Evolutionary conservation across 2,888 invertebrate genomes (phyloP).

Genomic region (Nephrotoma flavescens): DNA sequence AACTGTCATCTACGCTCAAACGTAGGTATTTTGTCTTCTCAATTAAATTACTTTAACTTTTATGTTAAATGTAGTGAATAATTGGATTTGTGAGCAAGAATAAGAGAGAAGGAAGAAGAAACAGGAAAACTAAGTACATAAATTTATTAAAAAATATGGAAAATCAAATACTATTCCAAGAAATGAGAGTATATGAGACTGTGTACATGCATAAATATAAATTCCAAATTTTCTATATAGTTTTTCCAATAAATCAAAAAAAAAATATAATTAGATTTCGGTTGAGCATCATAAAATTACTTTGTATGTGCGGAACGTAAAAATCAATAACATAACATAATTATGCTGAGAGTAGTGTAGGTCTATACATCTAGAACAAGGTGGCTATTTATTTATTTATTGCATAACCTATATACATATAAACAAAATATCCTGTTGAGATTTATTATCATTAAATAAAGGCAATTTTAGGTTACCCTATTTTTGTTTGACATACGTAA

Average conservation of each 20-base stretch:
- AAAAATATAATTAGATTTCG: not conserved
- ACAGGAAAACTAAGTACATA: not conserved
- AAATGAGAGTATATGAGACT: not conserved
- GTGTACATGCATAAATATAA: not conserved
- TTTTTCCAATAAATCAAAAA: not conserved
- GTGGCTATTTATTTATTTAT: not conserved
- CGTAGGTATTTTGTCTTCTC: not conserved
- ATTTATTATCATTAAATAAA: no score
- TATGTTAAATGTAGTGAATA: not conserved
- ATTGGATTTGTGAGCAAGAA: not conserved
- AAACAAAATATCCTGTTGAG: no score
- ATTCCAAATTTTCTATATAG: not conserved
- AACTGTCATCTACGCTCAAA: no score
- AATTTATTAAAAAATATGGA: not conserved
- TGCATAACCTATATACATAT: no score
- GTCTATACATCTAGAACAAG: not conserved
- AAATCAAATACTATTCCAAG: not conserved
- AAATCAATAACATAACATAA: not conserved
- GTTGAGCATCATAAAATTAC: not conserved
- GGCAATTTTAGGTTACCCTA: no score
- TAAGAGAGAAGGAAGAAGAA: not conserved
- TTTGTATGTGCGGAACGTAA: not conserved
- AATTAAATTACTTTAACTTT: not conserved
- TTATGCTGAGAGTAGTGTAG: not conserved
- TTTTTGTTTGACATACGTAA: no score